Percentiles rank a stretch among this genome's conserved stretches.
Conservation (phyloP, 2,113 vertebrate species). For the Phaethornis superciliosus region DNA sequence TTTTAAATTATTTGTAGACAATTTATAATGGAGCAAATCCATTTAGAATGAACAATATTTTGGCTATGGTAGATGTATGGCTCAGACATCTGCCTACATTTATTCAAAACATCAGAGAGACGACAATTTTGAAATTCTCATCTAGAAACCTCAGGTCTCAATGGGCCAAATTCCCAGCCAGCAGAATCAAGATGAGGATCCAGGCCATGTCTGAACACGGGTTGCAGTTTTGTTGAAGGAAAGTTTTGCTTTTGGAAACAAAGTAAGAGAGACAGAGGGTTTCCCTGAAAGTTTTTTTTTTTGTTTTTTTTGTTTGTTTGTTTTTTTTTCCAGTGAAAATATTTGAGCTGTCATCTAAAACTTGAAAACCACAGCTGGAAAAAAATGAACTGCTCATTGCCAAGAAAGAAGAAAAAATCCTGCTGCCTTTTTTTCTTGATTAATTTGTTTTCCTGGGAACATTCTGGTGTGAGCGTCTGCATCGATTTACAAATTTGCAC, state of each 20-base stretch:
- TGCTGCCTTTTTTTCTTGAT: not conserved
- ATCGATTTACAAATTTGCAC: not conserved
- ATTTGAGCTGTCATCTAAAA: slow-evolving; percentile 24
- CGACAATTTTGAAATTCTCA: not conserved
- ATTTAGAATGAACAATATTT: slow-evolving; percentile 44
- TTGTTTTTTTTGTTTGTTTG: not conserved
- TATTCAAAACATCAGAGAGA: slow-evolving; percentile 34
- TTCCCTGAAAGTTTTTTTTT: slow-evolving; percentile 8
- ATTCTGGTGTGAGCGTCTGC: not conserved
- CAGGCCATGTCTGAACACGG: not conserved
- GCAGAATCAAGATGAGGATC: not conserved
- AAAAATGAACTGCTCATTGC: not conserved
- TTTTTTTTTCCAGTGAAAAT: slow-evolving; percentile 26
- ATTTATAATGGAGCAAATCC: slow-evolving; percentile 51
- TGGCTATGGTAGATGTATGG: not conserved
- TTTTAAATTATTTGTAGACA: slow-evolving; percentile 59
- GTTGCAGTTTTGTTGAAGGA: not conserved
- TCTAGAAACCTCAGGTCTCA: slow-evolving; percentile 11
- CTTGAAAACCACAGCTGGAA: slow-evolving; percentile 24
- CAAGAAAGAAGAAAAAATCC: not conserved
- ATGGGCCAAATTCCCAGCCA: not conserved
- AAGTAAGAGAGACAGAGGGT: not conserved
- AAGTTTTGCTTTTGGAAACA: not conserved
- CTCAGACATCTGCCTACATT: slow-evolving; percentile 12
- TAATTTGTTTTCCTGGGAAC: not conserved